Conservation (phyloP, 2,113 vertebrate genomes). For the Sporophila hypoxantha region DNA sequence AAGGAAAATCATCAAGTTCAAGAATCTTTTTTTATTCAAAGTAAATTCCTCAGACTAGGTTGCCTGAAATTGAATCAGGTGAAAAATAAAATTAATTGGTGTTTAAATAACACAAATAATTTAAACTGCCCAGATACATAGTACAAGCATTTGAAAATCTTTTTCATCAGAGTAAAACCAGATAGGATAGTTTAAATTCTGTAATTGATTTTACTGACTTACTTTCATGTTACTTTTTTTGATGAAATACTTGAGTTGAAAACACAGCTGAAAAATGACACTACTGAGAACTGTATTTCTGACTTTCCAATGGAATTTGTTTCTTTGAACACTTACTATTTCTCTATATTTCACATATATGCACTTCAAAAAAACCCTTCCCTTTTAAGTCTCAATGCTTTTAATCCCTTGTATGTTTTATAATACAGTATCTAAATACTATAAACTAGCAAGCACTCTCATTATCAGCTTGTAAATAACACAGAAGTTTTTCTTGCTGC, state of each 20-base stretch:
- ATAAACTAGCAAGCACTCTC: not conserved
- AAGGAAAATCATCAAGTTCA: not conserved
- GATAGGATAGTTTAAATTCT: not conserved
- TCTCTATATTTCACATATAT: not conserved
- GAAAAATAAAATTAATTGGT: not conserved
- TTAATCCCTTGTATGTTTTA: not conserved
- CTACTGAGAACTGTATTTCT: not conserved
- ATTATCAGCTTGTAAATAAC: constrained; percentile 20
- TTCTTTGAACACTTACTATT: not conserved
- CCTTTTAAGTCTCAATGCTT: not conserved
- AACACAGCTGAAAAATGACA: not conserved
- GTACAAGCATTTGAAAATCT: not conserved
- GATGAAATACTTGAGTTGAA: not conserved
- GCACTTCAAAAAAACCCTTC: not conserved
- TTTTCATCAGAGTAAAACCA: not conserved
- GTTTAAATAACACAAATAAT: not conserved
- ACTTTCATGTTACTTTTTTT: not conserved
- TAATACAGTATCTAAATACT: not conserved
- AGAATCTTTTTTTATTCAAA: not conserved
- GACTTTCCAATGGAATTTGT: not conserved
- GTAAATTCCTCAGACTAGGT: not conserved
- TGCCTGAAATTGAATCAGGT: not conserved
- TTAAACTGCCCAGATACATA: not conserved
- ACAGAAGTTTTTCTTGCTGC: not conserved
- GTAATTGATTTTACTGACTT: not conserved